phyloP scores from a whole-genome alignment of 2,797 vertebrate species.

The Hephaestus fuliginosus region DNA sequence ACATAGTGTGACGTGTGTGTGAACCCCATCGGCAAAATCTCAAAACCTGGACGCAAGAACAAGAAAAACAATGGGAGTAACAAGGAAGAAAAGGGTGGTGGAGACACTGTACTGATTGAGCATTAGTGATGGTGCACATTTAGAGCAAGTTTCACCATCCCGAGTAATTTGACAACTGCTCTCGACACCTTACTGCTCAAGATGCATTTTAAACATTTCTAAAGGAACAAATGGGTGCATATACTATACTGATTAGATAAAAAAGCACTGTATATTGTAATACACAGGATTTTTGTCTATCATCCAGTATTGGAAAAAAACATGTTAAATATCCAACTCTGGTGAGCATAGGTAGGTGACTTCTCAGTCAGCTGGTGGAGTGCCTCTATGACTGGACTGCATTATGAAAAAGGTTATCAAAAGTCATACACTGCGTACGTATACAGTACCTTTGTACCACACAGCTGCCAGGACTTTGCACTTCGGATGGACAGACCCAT shows the following conservation, averaged over 20 bases:
- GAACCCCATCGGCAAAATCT: too few relatives aligned
- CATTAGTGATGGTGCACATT: too few relatives aligned
- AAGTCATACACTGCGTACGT: neutral
- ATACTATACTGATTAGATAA: neutral
- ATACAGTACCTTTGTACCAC: neutral
- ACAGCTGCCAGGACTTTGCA: constrained; percentile 37
- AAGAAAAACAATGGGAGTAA: too few relatives aligned
- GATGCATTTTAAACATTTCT: neutral
- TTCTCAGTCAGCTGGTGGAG: neutral
- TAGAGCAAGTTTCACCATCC: too few relatives aligned
- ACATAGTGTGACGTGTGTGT: too few relatives aligned
- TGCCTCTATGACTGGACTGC: neutral
- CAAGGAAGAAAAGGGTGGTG: too few relatives aligned
- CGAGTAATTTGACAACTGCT: too few relatives aligned
- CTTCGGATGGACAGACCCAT: constrained; percentile 10
- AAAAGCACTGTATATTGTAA: neutral
- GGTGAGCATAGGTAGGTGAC: neutral
- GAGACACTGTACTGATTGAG: too few relatives aligned
- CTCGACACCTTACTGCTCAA: too few relatives aligned
- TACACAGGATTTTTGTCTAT: neutral
- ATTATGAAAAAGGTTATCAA: neutral
- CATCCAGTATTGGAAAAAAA: neutral
- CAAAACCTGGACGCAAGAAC: too few relatives aligned
- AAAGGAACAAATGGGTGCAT: neutral
- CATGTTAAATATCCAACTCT: neutral